Evolutionary conservation across 2,113 vertebrate species (phyloP), one percentile per base, ranked within the genome.

Genomic region (Gasterosteus nipponicus): DNA sequence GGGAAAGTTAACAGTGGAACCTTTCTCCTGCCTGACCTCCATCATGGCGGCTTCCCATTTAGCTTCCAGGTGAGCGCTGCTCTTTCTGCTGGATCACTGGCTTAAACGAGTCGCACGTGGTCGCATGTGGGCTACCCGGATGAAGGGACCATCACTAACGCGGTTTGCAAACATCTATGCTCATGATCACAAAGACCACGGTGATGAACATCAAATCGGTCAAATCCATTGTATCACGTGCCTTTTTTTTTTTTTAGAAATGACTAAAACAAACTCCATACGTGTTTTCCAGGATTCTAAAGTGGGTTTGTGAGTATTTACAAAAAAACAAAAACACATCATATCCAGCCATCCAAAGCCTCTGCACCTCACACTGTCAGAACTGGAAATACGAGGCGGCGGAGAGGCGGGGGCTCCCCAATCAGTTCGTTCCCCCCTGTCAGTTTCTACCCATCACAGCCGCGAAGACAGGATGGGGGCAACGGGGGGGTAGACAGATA

Each of bases 341-440:
- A 56, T 69, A 47, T 54, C 63, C 58, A 56, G 33, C 51, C 53
- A 69, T 62, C 39, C 56, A 26, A 39, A 75, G 38, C 69, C 42
- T 54, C 53, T 35, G 58, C 53, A 47, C 46, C 29, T 68, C 39
- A 60, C 12, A 54, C 42, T 51, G 47, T 60, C 58, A 46, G 63
- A 76, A 61, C 73, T 65, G 59, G 41, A 72, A 72, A 61, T 19
- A 51, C 14, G 18, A 46, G 22, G 22, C 22, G 1, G 22, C 22
- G 22, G 22, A 26, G 57, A 80, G 58, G 59, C 16, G n/a, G 69
- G 53, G 46, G 58, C n/a, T 74, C 39, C 29, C 68, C 60, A 26
- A 67, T 80, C 75, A 75, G 41, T 78, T 69, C 10, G 58, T 72
- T 86, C 59, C 69, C 67, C 66, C 51, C 58, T 69, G 82, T 82